Base-by-base conservation (phyloP, 2,113 vertebrate species). In the Potamarius usumacintae region DNA sequence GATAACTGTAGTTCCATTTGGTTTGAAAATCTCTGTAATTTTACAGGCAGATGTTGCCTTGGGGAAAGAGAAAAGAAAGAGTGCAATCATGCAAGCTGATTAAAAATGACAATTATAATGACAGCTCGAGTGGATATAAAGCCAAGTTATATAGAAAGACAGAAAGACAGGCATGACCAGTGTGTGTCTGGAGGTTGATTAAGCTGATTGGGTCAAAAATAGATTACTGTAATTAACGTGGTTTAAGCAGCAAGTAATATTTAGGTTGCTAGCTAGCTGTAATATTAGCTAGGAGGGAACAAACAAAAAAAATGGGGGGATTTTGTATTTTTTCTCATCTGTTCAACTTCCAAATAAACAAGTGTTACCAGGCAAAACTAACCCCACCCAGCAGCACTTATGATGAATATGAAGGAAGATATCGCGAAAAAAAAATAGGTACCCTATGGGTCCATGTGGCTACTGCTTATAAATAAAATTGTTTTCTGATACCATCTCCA, bases 31-130 rank as follows among this genome's bases (percentile, higher is more conserved):
- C 74, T 22, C 42, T 50, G 30, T 25, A 22, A n/a, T 79, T 79
- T 79, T 79, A 30, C 52, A 79, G 14, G 77, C 77, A 79, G 25
- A 57, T 55, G 50, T 57, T 27, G 52, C 77, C 77, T 17, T 57
- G n/a, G 14, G 77, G 77, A 79, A 8, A 79, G 77, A 79, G 52
- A 17, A 79, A 79, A 79, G 25, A 27, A 79, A 79, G 52, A 30
- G 2, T 57, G 77, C n/a, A 79, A 57, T 57, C 77, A 79, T 79
- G 52, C 7, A 27, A 57, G 77, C 52, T 79, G 77, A 79, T 79
- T 79, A 57, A 55, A 79, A 79, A 27, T 27, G 14, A 27, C 52
- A 79, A 79, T 79, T 55, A 15, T 77, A 77, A 25, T 77, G 74
- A 77, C 22, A 77, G 42, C 72, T 76, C 48, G 1, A 50, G 72